Percentiles rank a stretch among this genome's conserved stretches.
phyloP scores from a whole-genome alignment of 2,113 vertebrate species.

The Myotis davidii region DNA sequence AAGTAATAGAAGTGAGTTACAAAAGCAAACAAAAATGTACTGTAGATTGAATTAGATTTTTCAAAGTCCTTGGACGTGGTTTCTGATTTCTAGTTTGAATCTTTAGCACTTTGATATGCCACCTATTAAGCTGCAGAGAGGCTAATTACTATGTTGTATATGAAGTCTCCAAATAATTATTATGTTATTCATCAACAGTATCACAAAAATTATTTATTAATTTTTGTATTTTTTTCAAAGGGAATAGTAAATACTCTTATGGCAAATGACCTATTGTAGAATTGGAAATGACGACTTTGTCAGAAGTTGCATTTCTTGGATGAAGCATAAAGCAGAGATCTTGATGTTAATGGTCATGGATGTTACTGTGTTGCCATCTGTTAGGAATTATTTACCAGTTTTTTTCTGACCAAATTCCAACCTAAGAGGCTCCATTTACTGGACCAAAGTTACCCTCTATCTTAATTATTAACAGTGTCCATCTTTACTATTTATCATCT shows the following conservation, averaged over 20 bases:
- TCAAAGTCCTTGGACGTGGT: constrained; percentile 7
- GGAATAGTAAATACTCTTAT: background rate
- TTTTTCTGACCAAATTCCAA: constrained; percentile 77
- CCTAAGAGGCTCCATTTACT: constrained; percentile 61
- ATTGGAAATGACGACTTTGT: constrained; percentile 64
- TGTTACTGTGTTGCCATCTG: constrained; percentile 76
- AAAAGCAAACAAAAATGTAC: background rate
- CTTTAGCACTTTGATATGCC: constrained; percentile 46
- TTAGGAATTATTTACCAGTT: constrained; percentile 75
- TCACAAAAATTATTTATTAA: constrained; percentile 68
- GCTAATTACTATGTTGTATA: constrained; percentile 17
- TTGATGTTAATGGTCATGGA: constrained; percentile 75
- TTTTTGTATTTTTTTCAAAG: constrained; percentile 59
- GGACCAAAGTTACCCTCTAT: constrained; percentile 41
- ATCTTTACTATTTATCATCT: constrained; percentile 40
- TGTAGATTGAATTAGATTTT: background rate
- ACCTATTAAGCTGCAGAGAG: constrained; percentile 33
- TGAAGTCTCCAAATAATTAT: constrained; percentile 52
- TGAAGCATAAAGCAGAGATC: constrained; percentile 73
- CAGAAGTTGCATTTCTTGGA: constrained; percentile 73
- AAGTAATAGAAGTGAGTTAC: background rate
- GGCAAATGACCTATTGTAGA: constrained; percentile 65
- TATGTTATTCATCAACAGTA: constrained; percentile 61
- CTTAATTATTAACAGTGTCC: constrained; percentile 62
- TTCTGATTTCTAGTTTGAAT: constrained; percentile 20